Evolutionary conservation across 2,797 vertebrate species (phyloP), one percentile per base, ranked within the genome.

Genomic region (Echiichthys vipera): DNA sequence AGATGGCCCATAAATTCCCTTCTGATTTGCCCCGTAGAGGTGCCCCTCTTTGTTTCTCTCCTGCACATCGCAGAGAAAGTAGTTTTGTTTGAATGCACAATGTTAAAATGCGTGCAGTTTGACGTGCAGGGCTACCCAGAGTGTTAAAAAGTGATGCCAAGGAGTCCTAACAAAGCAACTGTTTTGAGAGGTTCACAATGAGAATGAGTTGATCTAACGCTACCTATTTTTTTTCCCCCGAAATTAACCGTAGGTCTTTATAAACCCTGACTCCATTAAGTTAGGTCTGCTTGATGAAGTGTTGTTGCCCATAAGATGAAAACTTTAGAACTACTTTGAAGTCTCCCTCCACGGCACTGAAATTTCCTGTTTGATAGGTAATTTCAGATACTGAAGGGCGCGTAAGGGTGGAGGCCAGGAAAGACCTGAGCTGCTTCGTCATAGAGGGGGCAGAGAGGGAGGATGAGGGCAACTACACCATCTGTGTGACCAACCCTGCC

Each of bases 381-480:
- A 77, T 97, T 79, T 32, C 86, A 0, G 82, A 78, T 0, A 53
- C 18, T 0, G 93, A 95, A 34, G 97, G 97, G 0, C 94, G 96
- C 10, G 17, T 93, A 0, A 94, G 77, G 15, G 74, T 97, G 0
- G 97, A 98, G 89, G 30, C 84, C 63, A 93, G 89, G 56, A 92
- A 84, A 2, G 95, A 95, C 40, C 64, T 93, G 70, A 97, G 96
- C 93, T 95, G 93, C 85, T 96, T 98, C 1, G 85, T 98, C 59
- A 96, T 98, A 6, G 97, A 98, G 91, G 95, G 96, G 0, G 96
- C 97, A 0, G 95, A 96, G 82, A 89, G 96, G 47, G 88, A 89
- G 0, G 97, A 98, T 18, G 96, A 97, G 88, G 95, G 93, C 4
- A 93, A 90, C 47, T 98, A 98, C 87, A 93, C 77, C 61, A 97